phyloP scores from a whole-genome alignment of 2,888 invertebrate genomes.

The Lochmaea crataegi region DNA sequence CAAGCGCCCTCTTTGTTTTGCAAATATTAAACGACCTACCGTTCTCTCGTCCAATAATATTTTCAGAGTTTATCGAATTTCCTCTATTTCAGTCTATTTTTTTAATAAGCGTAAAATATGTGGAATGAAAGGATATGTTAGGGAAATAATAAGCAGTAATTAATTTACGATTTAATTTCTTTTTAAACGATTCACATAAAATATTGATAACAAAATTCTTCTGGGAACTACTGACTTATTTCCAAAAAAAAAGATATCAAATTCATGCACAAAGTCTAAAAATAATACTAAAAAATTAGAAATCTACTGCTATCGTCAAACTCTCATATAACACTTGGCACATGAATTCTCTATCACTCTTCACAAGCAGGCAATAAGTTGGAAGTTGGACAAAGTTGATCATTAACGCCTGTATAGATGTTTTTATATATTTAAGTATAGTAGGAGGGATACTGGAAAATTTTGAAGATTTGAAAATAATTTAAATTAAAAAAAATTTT shows the following conservation, averaged over 20 bases:
- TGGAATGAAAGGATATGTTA: neutral
- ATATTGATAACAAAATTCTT: slow-evolving; percentile 34
- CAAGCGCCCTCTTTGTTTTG: no score
- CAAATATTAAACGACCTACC: no score
- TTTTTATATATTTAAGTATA: neutral
- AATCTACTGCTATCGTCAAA: slow-evolving; percentile 26
- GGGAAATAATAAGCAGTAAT: neutral
- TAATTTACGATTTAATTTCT: slow-evolving; percentile 22
- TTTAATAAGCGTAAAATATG: neutral
- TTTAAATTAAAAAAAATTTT: no score
- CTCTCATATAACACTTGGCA: slow-evolving; percentile 38
- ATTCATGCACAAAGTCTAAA: slow-evolving; percentile 44
- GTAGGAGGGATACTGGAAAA: no score
- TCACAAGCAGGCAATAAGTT: slow-evolving; percentile 24
- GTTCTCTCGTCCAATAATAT: no score
- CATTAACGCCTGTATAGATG: slow-evolving; percentile 9
- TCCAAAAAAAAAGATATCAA: slow-evolving; percentile 44
- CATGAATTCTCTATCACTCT: slow-evolving; percentile 42
- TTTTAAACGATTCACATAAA: slow-evolving; percentile 33
- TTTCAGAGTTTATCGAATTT: no score
- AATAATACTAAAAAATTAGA: slow-evolving; percentile 39
- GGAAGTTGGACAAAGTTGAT: slow-evolving; percentile 15
- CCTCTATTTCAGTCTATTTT: no score
- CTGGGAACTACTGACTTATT: slow-evolving; percentile 48
- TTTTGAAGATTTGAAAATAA: no score